Conservation (phyloP, 2,797 vertebrate genomes). For the Notolepis coatsorum region DNA sequence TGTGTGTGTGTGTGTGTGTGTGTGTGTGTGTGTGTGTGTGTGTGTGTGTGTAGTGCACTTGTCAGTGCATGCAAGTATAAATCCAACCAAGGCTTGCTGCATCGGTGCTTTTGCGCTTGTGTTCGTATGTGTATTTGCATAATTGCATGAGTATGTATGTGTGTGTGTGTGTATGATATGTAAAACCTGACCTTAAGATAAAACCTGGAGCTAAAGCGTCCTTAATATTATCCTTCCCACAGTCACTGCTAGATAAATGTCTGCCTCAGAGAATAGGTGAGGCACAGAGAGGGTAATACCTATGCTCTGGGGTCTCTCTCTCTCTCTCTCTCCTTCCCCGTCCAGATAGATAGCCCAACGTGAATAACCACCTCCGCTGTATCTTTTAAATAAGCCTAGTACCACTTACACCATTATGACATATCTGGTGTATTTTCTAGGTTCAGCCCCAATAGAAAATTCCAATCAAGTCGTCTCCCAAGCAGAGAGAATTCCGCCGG, state of each 20-base stretch:
- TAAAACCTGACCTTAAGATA: constrained; percentile 81
- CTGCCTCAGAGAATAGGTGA: constrained; percentile 68
- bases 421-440: constrained; percentile 21
- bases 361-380: constrained; percentile 32
- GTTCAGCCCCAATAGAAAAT: constrained; percentile 35
- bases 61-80: too few relatives aligned
- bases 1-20: constrained; percentile 24
- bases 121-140: constrained; percentile 4
- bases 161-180: constrained; percentile 60
- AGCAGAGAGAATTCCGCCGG: constrained; percentile 59
- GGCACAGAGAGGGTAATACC: constrained; percentile 50
- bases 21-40: neutral
- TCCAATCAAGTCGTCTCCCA: constrained; percentile 50
- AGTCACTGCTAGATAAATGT: constrained; percentile 65
- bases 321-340: constrained; percentile 28
- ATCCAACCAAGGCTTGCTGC: neutral
- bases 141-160: neutral
- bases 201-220: constrained; percentile 62
- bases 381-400: constrained; percentile 52
- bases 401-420: constrained; percentile 40
- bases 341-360: constrained; percentile 20
- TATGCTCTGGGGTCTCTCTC: constrained; percentile 13
- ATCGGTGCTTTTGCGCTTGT: neutral
- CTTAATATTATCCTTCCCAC: constrained; percentile 67
- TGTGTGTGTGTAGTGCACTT: constrained; percentile 20